Evolutionary conservation across 1,140 invertebrate species (phyloP), one percentile per base, ranked within the genome.

Genomic region (Anastrepha ludens): DNA sequence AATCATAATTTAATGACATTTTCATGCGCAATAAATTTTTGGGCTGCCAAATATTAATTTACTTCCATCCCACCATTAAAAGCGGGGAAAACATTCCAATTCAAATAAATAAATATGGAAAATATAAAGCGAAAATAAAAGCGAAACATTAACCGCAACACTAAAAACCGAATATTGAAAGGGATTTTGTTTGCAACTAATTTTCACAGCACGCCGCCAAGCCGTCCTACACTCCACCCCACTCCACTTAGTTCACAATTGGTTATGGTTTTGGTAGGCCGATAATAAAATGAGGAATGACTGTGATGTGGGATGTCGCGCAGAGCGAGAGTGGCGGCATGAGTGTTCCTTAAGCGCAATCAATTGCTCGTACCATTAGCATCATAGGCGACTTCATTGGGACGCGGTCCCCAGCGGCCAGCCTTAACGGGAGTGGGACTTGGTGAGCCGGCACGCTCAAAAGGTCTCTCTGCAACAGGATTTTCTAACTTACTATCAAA

Each of bases 361-460:
- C 50, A 81, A 47, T 81, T 81, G 47, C 47, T 93, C 94, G 94
- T 95, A 96, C 95, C 95, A 93, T 96, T 95, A 93, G 95, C 94
- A 94, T 96, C 96, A 93, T 94, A 96, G 89, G 95, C 95, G 90
- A 96, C 94, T 93, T 96, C 95, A 90, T 94, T 94, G 90, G 95
- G 94, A 88, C 95, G 94, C 87, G 95, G 95, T 89, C 94, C 95
- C 92, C 94, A 96, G 91, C 94, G 94, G 92, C 95, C 95, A 89
- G 94, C 94, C 95, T 96, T 96, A 91, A 95, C 95, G 50, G 95
- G 95, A 91, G 95, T 96, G 88, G 95, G 95, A 92, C 91, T 92
- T 89, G 94, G 94, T 87, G 94, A 94, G 91, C 93, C 94, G 92
- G 94, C 94, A 91, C 95, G 92, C 88, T 92, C 92, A 88, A 92